Percentiles rank a stretch among this genome's conserved stretches.
These are phyloP conservation scores for Nysson spinosus DNA, from an alignment of 2,888 invertebrate species.

Conservation along the genomic window DNA sequence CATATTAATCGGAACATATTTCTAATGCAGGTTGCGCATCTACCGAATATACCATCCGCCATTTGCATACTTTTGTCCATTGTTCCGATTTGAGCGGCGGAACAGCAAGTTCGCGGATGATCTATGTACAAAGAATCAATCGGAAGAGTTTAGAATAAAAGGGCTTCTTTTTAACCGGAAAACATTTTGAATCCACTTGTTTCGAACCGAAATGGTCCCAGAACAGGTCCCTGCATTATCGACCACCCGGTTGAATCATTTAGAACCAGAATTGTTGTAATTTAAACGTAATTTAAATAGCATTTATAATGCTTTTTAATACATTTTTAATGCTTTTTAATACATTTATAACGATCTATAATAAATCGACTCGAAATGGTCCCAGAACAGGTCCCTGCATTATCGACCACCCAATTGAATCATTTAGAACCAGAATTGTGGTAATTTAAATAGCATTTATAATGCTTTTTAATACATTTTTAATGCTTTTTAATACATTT, in stretches of 20 bases:
- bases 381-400: too few species aligned
- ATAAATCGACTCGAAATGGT: too few species aligned
- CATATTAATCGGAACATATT: slow-evolving; percentile 90
- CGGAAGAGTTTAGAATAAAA: neutral
- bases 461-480: neutral
- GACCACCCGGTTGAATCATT: too few species aligned
- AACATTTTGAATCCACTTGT: neutral
- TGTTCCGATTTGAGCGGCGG: slow-evolving; percentile 78
- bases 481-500: neutral
- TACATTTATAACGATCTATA: neutral
- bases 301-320: neutral
- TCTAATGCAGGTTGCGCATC: slow-evolving; percentile 89
- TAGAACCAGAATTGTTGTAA: too few species aligned
- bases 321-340: neutral
- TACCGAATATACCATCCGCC: slow-evolving; percentile 84
- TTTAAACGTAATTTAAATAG: too few species aligned
- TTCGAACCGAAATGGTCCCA: too few species aligned
- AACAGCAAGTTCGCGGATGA: slow-evolving; percentile 82
- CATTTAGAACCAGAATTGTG: too few species aligned
- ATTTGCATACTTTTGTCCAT: slow-evolving; percentile 80
- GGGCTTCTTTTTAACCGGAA: neutral
- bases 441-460: too few species aligned
- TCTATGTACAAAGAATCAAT: too few species aligned
- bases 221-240: too few species aligned
- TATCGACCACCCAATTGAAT: too few species aligned